Evolutionary conservation across 2,113 vertebrate genomes (phyloP).

Genomic region (Oncorhynchus gorbuscha): DNA sequence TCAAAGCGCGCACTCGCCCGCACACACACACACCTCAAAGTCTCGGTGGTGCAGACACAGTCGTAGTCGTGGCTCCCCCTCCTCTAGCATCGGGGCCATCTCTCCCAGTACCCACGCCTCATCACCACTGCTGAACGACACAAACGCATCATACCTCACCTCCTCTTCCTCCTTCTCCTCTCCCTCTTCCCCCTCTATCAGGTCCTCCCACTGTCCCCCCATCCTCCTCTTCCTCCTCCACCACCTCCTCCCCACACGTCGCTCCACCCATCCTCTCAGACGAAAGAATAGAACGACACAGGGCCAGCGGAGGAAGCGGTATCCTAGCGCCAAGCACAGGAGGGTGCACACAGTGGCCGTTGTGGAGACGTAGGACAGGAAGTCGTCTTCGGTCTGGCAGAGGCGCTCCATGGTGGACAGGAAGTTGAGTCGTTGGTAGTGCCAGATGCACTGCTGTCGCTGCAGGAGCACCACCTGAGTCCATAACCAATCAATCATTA

Average conservation of each 20-base stretch:
- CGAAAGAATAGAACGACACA: conserved; percentile 39
- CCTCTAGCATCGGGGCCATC: conserved; percentile 45
- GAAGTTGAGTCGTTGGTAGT: conserved; percentile 37
- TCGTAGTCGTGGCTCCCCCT: conserved; percentile 40
- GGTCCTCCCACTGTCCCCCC: background rate
- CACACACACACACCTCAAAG: conserved; percentile 44
- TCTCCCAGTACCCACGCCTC: conserved; percentile 51
- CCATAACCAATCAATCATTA: background rate
- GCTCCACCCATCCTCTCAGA: conserved; percentile 39
- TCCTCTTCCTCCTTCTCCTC: conserved; percentile 3
- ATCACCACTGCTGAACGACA: conserved; percentile 50
- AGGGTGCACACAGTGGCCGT: conserved; percentile 21
- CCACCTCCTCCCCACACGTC: conserved; percentile 25
- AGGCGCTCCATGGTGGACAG: conserved; percentile 46
- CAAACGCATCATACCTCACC: conserved; percentile 54
- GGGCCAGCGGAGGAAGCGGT: conserved; percentile 52
- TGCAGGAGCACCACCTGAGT: conserved; percentile 31
- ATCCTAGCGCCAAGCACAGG: conserved; percentile 31
- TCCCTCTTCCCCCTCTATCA: conserved; percentile 14
- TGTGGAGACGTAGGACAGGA: conserved; percentile 37
- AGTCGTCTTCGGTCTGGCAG: conserved; percentile 45
- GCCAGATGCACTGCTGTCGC: conserved; percentile 38
- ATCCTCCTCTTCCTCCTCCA: conserved; percentile 12
- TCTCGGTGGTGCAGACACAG: conserved; percentile 54
- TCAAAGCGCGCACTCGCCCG: too few relatives aligned